phyloP scores from a whole-genome alignment of 2,797 vertebrate genomes.

The Pantherophis alleghaniensis region DNA sequence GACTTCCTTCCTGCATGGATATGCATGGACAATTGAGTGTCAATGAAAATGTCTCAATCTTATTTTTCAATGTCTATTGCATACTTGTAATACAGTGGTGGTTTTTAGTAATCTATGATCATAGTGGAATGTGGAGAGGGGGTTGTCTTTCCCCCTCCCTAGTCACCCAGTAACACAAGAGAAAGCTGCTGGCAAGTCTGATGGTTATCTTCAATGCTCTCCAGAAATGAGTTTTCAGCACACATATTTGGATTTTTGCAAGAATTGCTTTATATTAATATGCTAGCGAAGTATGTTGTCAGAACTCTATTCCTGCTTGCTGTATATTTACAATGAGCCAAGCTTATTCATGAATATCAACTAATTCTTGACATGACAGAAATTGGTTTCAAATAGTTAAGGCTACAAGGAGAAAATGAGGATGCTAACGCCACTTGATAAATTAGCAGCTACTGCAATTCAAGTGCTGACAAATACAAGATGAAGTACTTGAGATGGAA shows the following conservation, averaged over 20 bases:
- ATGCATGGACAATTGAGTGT: neutral
- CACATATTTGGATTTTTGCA: neutral
- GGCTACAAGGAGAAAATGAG: slow-evolving; percentile 9
- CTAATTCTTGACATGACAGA: neutral
- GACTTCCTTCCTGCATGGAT: neutral
- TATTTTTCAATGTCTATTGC: neutral
- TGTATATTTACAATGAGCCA: neutral
- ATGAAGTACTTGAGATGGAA: slow-evolving; percentile 24
- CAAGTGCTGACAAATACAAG: slow-evolving; percentile 13
- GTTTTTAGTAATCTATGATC: neutral
- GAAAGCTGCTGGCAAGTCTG: neutral
- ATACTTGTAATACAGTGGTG: neutral
- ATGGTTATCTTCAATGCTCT: neutral
- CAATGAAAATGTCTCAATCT: neutral
- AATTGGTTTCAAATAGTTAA: neutral
- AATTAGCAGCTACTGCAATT: slow-evolving; percentile 13
- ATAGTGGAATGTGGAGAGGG: neutral
- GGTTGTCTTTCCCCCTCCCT: neutral
- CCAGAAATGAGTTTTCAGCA: neutral
- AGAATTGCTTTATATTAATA: neutral
- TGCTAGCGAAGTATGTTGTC: neutral
- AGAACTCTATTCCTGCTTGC: neutral
- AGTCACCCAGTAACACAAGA: neutral
- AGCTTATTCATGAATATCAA: neutral
- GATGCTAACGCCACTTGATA: neutral